phyloP scores from a whole-genome alignment of 2,888 invertebrate genomes.

The Mythimna ferrago region DNA sequence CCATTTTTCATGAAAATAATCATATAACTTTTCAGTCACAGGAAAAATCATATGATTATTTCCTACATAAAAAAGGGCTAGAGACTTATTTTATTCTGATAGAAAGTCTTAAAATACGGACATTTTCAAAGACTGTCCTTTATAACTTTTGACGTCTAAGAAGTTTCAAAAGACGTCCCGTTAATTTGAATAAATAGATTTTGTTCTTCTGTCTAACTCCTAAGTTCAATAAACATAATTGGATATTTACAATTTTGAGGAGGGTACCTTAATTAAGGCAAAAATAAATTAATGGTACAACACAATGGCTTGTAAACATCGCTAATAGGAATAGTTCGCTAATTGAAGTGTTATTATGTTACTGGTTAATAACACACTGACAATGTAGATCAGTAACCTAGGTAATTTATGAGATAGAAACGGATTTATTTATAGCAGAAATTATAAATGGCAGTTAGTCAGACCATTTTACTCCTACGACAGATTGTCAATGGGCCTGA shows the following conservation, averaged over 20 bases:
- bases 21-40: no score
- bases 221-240: constrained; percentile 15
- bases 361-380: constrained; percentile 40
- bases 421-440: neutral
- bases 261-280: neutral
- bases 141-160: constrained; percentile 10
- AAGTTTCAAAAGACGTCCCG: constrained; percentile 8
- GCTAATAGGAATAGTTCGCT: constrained; percentile 37
- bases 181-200: constrained; percentile 28
- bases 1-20: no score
- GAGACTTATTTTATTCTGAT: neutral
- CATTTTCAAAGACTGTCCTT: neutral
- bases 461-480: no score
- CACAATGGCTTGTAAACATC: constrained; percentile 32
- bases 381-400: constrained; percentile 1
- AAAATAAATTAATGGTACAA: constrained; percentile 13
- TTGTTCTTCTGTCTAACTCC: constrained; percentile 5
- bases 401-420: constrained; percentile 11
- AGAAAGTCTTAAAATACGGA: neutral
- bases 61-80: no score
- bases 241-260: constrained; percentile 13
- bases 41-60: no score
- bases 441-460: neutral
- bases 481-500: no score
- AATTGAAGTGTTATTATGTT: constrained; percentile 50